Percentiles rank a stretch among this genome's conserved stretches.
Conservation (phyloP, 1,140 invertebrate genomes). For the Andricus grossulariae region DNA sequence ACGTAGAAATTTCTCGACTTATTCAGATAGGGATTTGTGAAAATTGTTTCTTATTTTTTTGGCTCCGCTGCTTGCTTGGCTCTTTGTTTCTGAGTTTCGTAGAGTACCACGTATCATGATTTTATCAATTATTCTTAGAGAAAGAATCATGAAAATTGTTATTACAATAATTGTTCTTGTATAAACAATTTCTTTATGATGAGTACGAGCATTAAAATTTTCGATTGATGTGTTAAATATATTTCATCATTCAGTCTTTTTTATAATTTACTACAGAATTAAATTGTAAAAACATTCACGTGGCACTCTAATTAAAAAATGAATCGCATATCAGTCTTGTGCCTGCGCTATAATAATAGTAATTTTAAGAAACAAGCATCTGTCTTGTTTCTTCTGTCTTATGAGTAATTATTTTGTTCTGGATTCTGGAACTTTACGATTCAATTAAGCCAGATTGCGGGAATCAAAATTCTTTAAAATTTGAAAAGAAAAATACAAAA, state of each 20-base stretch:
- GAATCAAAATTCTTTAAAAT: neutral
- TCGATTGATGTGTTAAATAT: no score
- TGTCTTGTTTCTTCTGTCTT: conserved; percentile 1
- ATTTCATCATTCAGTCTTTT: no score
- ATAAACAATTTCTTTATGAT: no score
- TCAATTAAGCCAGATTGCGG: neutral
- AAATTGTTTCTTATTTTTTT: neutral
- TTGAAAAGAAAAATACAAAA: no score
- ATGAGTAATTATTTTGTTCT: neutral
- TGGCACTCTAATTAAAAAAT: conserved; percentile 13
- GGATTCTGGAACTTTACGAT: conserved; percentile 12
- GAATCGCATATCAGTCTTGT: conserved; percentile 5
- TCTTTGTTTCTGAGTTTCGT: conserved; percentile 35
- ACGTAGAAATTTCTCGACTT: no score
- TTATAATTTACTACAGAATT: neutral
- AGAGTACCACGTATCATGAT: conserved; percentile 5
- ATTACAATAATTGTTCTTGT: no score
- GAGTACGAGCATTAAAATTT: no score
- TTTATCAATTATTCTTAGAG: neutral
- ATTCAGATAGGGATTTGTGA: no score
- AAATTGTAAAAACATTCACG: neutral
- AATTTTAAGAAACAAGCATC: conserved; percentile 23
- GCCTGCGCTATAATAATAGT: conserved; percentile 21
- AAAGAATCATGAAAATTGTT: neutral
- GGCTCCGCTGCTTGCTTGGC: conserved; percentile 44